phyloP scores from a whole-genome alignment of 2,888 invertebrate species.

The Camponotus fellah region DNA sequence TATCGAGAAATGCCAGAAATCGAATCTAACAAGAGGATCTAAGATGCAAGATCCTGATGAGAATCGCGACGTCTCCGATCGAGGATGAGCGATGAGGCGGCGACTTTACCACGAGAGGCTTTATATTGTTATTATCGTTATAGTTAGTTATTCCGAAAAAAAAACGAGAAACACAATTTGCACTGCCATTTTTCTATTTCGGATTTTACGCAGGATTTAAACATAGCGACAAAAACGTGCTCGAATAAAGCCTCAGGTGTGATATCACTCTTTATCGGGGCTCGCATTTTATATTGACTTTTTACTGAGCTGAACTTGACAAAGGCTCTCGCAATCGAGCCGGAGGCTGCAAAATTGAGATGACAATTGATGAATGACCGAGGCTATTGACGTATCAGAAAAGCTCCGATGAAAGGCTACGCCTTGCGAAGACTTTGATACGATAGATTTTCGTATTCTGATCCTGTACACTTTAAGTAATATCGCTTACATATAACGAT shows the following conservation, averaged over 20 bases:
- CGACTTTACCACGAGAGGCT: constrained; percentile 45
- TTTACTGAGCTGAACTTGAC: constrained; percentile 69
- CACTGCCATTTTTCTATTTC: constrained; percentile 81
- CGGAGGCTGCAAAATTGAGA: constrained; percentile 30
- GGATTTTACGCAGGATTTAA: constrained; percentile 68
- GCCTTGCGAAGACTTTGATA: constrained; percentile 72
- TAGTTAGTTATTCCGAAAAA: constrained; percentile 61
- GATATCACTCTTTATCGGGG: constrained; percentile 70
- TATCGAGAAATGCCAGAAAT: constrained; percentile 21
- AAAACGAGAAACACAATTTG: constrained; percentile 64
- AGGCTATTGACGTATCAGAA: constrained; percentile 39
- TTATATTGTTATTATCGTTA: constrained; percentile 58
- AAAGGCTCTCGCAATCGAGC: constrained; percentile 58
- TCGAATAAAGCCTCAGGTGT: constrained; percentile 45
- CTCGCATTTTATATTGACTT: constrained; percentile 78
- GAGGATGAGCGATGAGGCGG: constrained; percentile 27
- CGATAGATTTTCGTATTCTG: constrained; percentile 70
- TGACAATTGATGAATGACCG: constrained; percentile 22
- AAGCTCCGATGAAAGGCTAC: constrained; percentile 47
- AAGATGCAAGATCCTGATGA: constrained; percentile 5
- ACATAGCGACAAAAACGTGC: constrained; percentile 44
- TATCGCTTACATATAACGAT: constrained; percentile 66
- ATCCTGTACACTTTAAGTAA: constrained; percentile 76
- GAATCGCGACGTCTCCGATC: constrained; percentile 25
- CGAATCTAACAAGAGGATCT: not conserved